Conservation (phyloP, 2,797 vertebrate genomes). For the Sebastes taczanowskii region DNA sequence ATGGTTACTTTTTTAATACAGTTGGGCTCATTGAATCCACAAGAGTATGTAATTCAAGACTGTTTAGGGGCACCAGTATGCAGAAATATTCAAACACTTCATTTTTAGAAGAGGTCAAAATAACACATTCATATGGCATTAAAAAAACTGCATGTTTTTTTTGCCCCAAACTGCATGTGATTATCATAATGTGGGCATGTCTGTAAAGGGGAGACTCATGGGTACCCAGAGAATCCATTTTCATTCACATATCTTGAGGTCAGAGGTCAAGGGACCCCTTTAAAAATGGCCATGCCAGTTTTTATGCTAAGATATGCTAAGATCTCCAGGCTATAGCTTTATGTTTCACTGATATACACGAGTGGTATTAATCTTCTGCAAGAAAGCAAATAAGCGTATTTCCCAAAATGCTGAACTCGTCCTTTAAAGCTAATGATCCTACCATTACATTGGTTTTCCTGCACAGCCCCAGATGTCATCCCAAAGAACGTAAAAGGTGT, state of each 20-base stretch:
- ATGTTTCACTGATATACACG: background rate
- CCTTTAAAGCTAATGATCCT: background rate
- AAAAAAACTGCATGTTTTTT: too few species aligned
- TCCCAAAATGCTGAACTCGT: background rate
- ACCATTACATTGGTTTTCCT: conserved; percentile 17
- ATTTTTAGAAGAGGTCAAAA: too few species aligned
- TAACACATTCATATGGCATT: too few species aligned
- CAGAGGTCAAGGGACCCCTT: background rate
- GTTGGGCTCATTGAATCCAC: too few species aligned
- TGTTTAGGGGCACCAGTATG: too few species aligned
- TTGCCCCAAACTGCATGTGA: too few species aligned
- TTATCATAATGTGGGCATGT: too few species aligned
- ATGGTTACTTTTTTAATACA: too few species aligned
- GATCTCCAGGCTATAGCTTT: background rate
- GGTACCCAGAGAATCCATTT: background rate
- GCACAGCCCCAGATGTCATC: conserved; percentile 92
- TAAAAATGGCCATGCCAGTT: background rate
- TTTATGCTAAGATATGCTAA: background rate
- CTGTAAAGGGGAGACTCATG: background rate
- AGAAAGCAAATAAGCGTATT: background rate
- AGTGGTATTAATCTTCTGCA: background rate
- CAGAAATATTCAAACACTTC: too few species aligned
- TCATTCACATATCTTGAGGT: background rate
- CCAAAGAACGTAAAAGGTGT: conserved; percentile 90
- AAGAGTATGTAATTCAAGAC: too few species aligned